phyloP scores from a whole-genome alignment of 1,140 invertebrate species.

The Zophobas atratus region DNA sequence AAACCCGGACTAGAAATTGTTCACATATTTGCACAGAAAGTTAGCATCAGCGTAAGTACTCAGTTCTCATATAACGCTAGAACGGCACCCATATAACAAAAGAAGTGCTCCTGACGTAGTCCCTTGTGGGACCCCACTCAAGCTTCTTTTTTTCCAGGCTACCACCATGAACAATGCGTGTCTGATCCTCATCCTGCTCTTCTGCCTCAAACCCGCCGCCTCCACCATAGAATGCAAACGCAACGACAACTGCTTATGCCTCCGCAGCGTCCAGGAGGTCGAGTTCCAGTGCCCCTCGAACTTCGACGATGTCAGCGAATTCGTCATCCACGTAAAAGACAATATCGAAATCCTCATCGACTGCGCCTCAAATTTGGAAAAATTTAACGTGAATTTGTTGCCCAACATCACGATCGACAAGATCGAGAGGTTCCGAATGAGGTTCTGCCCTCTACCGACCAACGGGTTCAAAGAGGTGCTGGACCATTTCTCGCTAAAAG shows the following conservation, averaged over 20 bases:
- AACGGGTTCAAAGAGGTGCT: background rate
- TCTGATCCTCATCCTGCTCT: background rate
- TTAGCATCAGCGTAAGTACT: background rate
- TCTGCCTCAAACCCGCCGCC: background rate
- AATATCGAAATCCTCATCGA: background rate
- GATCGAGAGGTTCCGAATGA: conserved; percentile 1
- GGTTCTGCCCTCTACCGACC: conserved; percentile 2
- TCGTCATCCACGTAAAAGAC: conserved; percentile 9
- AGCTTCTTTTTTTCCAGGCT: conserved; percentile 1
- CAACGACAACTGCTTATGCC: background rate
- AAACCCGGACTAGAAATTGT: no score
- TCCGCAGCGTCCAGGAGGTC: background rate
- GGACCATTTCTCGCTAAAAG: background rate
- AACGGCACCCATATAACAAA: no score
- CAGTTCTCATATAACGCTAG: no score
- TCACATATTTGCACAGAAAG: no score
- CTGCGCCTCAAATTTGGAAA: background rate
- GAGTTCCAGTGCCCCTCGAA: conserved; percentile 7
- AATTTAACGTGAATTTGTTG: conserved; percentile 2
- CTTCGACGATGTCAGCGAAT: background rate
- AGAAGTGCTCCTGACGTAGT: no score
- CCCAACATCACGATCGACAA: conserved; percentile 11
- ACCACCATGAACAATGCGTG: conserved; percentile 11
- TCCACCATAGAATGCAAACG: conserved; percentile 1
- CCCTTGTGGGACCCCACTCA: no score